Evolutionary conservation across 2,888 invertebrate genomes (phyloP).

Genomic region (Synergus gifuensis): DNA sequence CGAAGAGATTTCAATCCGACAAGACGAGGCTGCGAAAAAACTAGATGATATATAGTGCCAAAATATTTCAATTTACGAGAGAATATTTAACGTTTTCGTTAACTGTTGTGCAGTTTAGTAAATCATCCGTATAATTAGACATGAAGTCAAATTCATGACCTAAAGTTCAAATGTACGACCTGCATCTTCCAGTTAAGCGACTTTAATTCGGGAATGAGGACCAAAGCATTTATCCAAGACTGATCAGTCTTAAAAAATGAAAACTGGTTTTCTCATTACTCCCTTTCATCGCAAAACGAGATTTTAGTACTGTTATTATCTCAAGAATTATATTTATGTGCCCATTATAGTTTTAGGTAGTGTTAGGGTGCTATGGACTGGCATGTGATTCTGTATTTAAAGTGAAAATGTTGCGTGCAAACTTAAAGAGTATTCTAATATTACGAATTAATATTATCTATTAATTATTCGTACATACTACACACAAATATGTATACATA

Average conservation of each 20-base stretch:
- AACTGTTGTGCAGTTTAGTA: conserved; percentile 13
- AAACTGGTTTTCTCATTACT: conserved; percentile 11
- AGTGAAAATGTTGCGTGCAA: conserved; percentile 73
- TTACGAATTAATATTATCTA: conserved; percentile 68
- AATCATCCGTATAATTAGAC: neutral
- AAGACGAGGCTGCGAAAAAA: conserved; percentile 79
- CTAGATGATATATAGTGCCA: conserved; percentile 84
- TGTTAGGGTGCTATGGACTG: conserved; percentile 69
- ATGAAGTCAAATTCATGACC: conserved; percentile 8
- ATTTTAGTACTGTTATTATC: conserved; percentile 32
- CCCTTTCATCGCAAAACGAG: conserved; percentile 14
- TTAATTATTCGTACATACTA: conserved; percentile 61
- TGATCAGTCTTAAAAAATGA: neutral
- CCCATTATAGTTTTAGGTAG: conserved; percentile 34
- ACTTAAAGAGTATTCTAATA: conserved; percentile 73
- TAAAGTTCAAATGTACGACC: neutral
- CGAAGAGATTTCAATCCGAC: conserved; percentile 74
- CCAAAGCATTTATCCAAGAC: conserved; percentile 23
- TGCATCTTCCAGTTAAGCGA: conserved; percentile 22
- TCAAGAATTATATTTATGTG: conserved; percentile 39
- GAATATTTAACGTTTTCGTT: conserved; percentile 25
- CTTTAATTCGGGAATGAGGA: conserved; percentile 15
- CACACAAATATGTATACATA: conserved; percentile 51
- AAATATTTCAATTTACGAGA: conserved; percentile 69
- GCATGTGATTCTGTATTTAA: conserved; percentile 75